phyloP scores from a whole-genome alignment of 2,113 vertebrate genomes.

The Brachirus orientalis region DNA sequence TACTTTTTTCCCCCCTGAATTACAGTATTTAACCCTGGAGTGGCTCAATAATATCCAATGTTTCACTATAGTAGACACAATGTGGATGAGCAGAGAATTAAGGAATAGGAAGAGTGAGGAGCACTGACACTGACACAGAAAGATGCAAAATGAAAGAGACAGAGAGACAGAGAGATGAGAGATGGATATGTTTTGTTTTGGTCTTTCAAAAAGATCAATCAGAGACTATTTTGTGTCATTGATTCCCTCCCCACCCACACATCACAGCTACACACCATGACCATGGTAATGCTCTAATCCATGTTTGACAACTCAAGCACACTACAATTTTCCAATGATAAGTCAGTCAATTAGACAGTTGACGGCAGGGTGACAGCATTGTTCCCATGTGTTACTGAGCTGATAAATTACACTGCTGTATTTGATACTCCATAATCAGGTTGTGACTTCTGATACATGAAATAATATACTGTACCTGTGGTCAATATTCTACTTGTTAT shows the following conservation, averaged over 20 bases:
- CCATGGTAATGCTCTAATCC: slow-evolving; percentile 33
- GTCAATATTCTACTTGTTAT: too few species aligned
- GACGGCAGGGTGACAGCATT: slow-evolving; percentile 17
- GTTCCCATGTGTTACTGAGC: too few species aligned
- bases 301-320: slow-evolving; percentile 14
- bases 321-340: slow-evolving; percentile 14
- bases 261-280: background rate
- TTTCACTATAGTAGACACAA: background rate
- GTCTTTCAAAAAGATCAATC: slow-evolving; percentile 37
- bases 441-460: too few species aligned
- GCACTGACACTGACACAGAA: background rate
- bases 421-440: too few species aligned
- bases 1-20: too few species aligned
- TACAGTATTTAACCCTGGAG: too few species aligned
- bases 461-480: too few species aligned
- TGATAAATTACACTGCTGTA: too few species aligned
- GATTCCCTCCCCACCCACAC: slow-evolving; percentile 6
- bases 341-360: slow-evolving; percentile 31
- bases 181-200: slow-evolving; percentile 20
- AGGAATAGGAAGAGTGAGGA: background rate
- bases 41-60: slow-evolving; percentile 24
- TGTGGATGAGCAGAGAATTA: background rate
- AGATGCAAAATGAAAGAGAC: slow-evolving; percentile 7
- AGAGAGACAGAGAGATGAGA: slow-evolving; percentile 3
- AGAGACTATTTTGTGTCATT: slow-evolving; percentile 28